These are phyloP conservation scores for Poecilobothrus nobilitatus DNA, from an alignment of 2,888 invertebrate species.

Conservation along the genomic window DNA sequence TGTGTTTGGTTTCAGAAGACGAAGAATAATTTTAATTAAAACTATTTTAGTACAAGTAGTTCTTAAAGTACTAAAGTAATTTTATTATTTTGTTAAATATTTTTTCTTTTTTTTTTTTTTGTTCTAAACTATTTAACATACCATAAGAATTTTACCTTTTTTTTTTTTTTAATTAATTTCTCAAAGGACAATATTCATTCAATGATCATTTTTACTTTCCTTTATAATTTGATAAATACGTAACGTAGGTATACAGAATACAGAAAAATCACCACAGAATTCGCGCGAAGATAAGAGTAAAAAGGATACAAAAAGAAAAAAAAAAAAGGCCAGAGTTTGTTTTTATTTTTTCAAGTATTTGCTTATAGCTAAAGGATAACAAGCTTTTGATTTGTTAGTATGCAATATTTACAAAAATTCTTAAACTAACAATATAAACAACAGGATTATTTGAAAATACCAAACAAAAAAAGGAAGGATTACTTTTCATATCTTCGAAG, in stretches of 20 bases:
- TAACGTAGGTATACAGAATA: not conserved
- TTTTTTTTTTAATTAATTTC: not conserved
- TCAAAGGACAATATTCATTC: not conserved
- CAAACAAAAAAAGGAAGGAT: too few species aligned
- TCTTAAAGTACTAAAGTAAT: not conserved
- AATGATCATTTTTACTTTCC: not conserved
- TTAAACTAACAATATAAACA: too few species aligned
- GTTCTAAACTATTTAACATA: too few species aligned
- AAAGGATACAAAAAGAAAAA: not conserved
- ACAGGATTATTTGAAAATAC: too few species aligned
- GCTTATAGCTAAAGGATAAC: too few species aligned
- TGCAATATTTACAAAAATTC: too few species aligned
- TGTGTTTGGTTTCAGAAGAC: too few species aligned
- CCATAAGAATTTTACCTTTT: not conserved
- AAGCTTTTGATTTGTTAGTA: too few species aligned
- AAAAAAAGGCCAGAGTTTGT: too few species aligned
- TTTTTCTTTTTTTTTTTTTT: not conserved
- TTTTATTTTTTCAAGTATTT: too few species aligned
- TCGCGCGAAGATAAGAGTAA: not conserved
- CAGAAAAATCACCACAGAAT: not conserved
- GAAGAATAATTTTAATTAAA: not conserved
- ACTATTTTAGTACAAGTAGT: not conserved
- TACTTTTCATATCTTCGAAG: too few species aligned
- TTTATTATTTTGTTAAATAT: not conserved
- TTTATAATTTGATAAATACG: not conserved